These are phyloP conservation scores for Heliconius hewitsoni DNA, from an alignment of 1,140 invertebrate species.

Conservation along the genomic window DNA sequence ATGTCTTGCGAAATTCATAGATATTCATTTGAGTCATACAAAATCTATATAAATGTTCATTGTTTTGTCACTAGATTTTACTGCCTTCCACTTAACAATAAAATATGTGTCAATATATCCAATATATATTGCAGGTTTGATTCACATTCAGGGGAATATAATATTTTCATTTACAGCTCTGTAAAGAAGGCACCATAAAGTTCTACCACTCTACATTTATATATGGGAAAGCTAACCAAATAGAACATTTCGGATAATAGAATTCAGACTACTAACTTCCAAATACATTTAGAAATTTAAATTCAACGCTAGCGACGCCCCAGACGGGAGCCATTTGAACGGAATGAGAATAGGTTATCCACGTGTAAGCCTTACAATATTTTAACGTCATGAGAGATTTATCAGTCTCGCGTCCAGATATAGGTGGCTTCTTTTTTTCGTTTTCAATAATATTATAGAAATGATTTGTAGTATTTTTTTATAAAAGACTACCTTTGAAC, in stretches of 20 bases:
- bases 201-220: background rate
- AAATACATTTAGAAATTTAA: background rate
- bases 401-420: background rate
- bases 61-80: too few species aligned
- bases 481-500: too few species aligned
- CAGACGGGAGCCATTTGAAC: background rate
- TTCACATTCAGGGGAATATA: too few species aligned
- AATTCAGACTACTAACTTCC: background rate
- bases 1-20: background rate
- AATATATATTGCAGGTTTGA: background rate
- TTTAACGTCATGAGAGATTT: background rate
- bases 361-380: conserved; percentile 15
- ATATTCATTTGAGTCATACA: background rate
- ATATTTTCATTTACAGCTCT: too few species aligned
- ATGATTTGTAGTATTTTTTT: too few species aligned
- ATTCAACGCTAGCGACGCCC: background rate
- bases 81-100: too few species aligned
- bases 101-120: too few species aligned
- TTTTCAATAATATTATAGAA: too few species aligned
- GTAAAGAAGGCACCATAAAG: too few species aligned
- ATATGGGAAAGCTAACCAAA: background rate
- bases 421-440: too few species aligned
- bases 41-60: too few species aligned
- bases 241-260: background rate
- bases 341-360: conserved; percentile 1